phyloP scores from a whole-genome alignment of 2,888 invertebrate species.

The Nymphalis c-album region DNA sequence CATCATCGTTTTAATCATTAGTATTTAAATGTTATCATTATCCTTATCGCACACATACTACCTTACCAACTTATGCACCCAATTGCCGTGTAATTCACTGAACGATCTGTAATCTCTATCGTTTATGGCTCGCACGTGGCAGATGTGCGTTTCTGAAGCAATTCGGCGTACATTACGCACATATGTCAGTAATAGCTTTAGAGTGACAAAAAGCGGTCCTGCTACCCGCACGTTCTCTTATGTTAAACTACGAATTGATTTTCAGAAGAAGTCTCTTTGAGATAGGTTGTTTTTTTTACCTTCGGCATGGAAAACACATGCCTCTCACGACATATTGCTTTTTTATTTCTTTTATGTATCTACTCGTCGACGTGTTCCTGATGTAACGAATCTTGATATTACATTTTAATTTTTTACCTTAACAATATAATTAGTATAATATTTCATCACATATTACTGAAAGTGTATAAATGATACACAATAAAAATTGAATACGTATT shows the following conservation, averaged over 20 bases:
- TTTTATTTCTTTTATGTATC: slow-evolving; percentile 66
- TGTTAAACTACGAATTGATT: slow-evolving; percentile 72
- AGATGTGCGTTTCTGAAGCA: slow-evolving; percentile 41
- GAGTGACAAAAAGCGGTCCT: slow-evolving; percentile 58
- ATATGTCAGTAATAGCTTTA: slow-evolving; percentile 53
- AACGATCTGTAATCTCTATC: slow-evolving; percentile 27
- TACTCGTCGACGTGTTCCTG: slow-evolving; percentile 50
- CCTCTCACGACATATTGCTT: slow-evolving; percentile 65
- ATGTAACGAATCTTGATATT: not conserved
- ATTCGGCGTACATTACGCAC: slow-evolving; percentile 63
- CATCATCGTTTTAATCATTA: too few relatives aligned
- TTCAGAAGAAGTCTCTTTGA: slow-evolving; percentile 57
- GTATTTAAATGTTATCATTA: not conserved
- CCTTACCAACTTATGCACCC: not conserved
- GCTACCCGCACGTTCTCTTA: slow-evolving; percentile 50
- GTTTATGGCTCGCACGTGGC: slow-evolving; percentile 23
- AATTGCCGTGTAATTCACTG: slow-evolving; percentile 22
- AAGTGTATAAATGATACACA: too few relatives aligned
- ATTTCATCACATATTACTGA: too few relatives aligned
- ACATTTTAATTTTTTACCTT: too few relatives aligned
- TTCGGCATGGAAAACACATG: slow-evolving; percentile 65
- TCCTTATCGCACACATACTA: not conserved
- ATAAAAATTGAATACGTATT: too few relatives aligned
- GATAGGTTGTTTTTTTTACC: slow-evolving; percentile 63
- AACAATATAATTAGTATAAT: too few relatives aligned